Base-by-base conservation (phyloP, 2,888 invertebrate species). In the Amorpha juglandis region DNA sequence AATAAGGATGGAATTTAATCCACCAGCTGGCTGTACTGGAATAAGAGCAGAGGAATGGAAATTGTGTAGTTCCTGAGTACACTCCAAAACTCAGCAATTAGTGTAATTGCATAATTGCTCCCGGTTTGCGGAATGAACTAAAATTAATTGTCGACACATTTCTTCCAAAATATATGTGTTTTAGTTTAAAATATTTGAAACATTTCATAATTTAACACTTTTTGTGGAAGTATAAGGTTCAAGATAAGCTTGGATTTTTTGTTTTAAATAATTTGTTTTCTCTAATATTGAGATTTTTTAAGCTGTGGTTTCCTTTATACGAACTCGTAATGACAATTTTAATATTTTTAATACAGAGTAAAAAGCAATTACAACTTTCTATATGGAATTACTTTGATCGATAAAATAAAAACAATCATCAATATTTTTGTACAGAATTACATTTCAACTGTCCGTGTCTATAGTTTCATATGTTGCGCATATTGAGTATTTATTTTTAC, bases 401-500 rank as follows among this genome's bases (percentile, higher is more conserved):
- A 45, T 14, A 45, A 6, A 45, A 11, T 4, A 45, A 45, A 0
- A 45, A 7, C 45, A 14, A 42, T 6, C 42, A 42, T 11, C 14
- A 45, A 45, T 45, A 12, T 8, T 11, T 45, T 45, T 45, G 45
- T 45, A 12, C 14, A 12, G 14, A 45, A 45, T 12, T 12, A 12
- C 11, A 21, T 58, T 55, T 38, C 4, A 42, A 9, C 42, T 19
- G 7, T n/a, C n/a, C 72, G 16, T 63, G 66, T 72, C 70, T 66
- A 63, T 35, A 63, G 16, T 7, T 53, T 66, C 47, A n/a, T 66
- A 66, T 47, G 16, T n/a, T 53, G 16, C n/a, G 19, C 14, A 14
- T 64, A 68, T 71, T 67, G 70, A 71, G 69, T 74, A 74, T 82
- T 80, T 84, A 84, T 82, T 81, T 87, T 81, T 78, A 81, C 80